Conservation (phyloP, 2,797 vertebrate species). For the Coilia nasus region DNA sequence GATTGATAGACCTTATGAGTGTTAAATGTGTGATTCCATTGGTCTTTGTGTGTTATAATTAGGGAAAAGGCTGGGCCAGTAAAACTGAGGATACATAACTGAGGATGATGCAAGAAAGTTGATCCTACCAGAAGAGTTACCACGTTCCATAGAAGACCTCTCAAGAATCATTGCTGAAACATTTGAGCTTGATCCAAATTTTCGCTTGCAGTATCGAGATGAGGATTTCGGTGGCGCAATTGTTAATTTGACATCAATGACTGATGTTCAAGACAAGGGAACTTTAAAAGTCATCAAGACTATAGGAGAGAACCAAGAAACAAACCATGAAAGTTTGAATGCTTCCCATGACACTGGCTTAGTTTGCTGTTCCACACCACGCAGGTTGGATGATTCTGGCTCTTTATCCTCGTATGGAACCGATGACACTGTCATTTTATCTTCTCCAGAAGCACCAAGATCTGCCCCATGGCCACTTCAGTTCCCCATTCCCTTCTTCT, state of each 20-base stretch:
- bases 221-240: conserved; percentile 25
- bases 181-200: conserved; percentile 9
- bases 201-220: conserved; percentile 29
- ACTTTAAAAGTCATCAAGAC: conserved; percentile 29
- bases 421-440: neutral
- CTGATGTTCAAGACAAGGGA: conserved; percentile 30
- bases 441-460: neutral
- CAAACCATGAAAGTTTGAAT: neutral
- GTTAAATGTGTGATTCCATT: too few species aligned
- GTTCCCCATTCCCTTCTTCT: conserved; percentile 28
- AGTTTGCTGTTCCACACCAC: too few species aligned
- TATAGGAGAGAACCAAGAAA: conserved; percentile 17
- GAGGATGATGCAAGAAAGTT: too few species aligned
- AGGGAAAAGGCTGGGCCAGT: too few species aligned
- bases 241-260: conserved; percentile 18
- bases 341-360: too few species aligned
- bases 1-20: too few species aligned
- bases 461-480: neutral
- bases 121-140: too few species aligned
- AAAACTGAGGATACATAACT: too few species aligned
- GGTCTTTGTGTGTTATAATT: too few species aligned
- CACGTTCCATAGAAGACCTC: too few species aligned
- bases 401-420: neutral
- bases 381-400: neutral
- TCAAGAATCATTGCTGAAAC: conserved; percentile 10